A percentile compares a stretch with the other conserved stretches of the same genome.
Evolutionary conservation across 2,888 invertebrate genomes (phyloP).

Genomic region (Sinotaia quadrata): DNA sequence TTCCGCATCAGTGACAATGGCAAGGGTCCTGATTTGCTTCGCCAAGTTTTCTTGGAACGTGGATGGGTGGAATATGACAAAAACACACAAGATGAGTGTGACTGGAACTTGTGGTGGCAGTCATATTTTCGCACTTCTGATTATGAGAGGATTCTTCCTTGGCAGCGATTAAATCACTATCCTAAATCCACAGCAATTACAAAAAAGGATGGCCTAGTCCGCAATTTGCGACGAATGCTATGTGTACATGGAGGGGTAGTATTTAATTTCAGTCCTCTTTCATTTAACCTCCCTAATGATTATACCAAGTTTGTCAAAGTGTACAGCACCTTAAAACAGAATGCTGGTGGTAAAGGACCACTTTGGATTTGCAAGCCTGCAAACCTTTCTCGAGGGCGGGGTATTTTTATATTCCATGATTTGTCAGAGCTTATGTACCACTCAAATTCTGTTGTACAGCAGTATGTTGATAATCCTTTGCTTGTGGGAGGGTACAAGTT

Average conservation of each 20-base stretch:
- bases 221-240: constrained; percentile 83
- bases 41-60: constrained; percentile 82
- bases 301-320: constrained; percentile 88
- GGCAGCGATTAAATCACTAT: constrained; percentile 81
- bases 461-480: constrained; percentile 71
- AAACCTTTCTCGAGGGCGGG: constrained; percentile 87
- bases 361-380: constrained; percentile 90
- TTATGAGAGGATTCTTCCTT: constrained; percentile 60
- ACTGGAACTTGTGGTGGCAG: constrained; percentile 91
- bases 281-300: constrained; percentile 86
- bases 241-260: constrained; percentile 83
- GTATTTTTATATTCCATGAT: constrained; percentile 85
- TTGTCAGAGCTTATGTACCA: constrained; percentile 78
- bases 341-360: constrained; percentile 56
- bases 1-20: constrained; percentile 68
- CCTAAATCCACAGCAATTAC: constrained; percentile 84
- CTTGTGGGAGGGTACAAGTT: constrained; percentile 70
- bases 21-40: constrained; percentile 64
- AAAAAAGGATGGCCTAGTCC: constrained; percentile 84
- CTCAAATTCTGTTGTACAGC: constrained; percentile 84
- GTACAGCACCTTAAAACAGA: constrained; percentile 73
- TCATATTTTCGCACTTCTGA: constrained; percentile 79
- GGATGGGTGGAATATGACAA: constrained; percentile 84
- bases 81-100: constrained; percentile 73
- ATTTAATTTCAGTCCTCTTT: constrained; percentile 79